These are phyloP conservation scores for Penaeus japonicus DNA, from an alignment of 1,140 invertebrate genomes.

Conservation along the genomic window DNA sequence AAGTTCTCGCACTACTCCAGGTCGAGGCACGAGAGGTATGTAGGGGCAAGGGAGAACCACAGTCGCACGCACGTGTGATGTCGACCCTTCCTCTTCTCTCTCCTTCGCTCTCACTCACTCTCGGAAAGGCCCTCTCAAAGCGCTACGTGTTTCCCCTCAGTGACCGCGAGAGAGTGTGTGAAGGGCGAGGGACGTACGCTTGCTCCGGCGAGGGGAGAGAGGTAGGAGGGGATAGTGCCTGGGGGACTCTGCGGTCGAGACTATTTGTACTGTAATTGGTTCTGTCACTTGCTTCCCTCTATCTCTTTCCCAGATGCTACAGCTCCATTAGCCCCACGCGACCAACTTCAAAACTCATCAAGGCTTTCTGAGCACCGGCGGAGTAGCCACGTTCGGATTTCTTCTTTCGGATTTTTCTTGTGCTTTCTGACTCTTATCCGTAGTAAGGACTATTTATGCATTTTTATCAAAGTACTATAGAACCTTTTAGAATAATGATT, in stretches of 20 bases:
- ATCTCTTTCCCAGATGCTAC: constrained; percentile 57
- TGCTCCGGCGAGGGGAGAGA: constrained; percentile 19
- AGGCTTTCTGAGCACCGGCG: not conserved
- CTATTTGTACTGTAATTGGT: constrained; percentile 59
- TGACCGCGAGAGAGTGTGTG: constrained; percentile 4
- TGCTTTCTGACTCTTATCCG: not conserved
- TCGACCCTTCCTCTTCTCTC: not conserved
- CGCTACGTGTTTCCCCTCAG: constrained; percentile 18
- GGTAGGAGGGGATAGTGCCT: not conserved
- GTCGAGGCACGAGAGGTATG: no score
- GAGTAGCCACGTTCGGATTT: not conserved
- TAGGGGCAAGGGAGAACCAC: no score
- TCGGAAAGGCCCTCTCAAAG: not conserved
- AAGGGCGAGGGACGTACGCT: not conserved
- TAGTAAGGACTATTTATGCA: not conserved
- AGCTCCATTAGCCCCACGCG: constrained; percentile 58
- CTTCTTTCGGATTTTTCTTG: not conserved
- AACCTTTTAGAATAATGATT: not conserved
- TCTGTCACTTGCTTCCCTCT: constrained; percentile 57
- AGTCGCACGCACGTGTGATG: no score
- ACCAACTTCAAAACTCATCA: constrained; percentile 49
- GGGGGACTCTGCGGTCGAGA: constrained; percentile 27
- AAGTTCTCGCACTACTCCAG: no score
- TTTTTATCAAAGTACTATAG: not conserved
- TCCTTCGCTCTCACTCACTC: not conserved